A percentile compares a stretch with the other conserved stretches of the same genome.
Conservation (phyloP, 2,888 invertebrate genomes). For the Dryadula phaetusa region DNA sequence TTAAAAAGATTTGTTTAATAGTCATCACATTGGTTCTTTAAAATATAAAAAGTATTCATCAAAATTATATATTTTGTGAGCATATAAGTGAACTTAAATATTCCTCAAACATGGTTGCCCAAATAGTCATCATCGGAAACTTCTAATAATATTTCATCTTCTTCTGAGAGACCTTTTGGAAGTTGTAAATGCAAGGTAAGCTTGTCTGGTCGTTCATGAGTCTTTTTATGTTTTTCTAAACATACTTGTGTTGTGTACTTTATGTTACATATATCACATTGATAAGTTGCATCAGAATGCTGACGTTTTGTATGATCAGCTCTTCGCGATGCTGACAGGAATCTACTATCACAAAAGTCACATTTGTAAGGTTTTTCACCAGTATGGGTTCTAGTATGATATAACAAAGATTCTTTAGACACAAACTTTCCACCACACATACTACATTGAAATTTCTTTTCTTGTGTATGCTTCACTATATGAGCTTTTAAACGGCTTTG, state of each 20-base stretch:
- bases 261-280: slow-evolving; percentile 62
- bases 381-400: slow-evolving; percentile 73
- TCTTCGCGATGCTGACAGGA: slow-evolving; percentile 68
- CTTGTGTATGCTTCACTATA: slow-evolving; percentile 71
- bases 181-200: slow-evolving; percentile 16
- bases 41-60: too few relatives aligned
- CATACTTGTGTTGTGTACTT: slow-evolving; percentile 60
- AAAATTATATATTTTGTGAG: too few relatives aligned
- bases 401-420: slow-evolving; percentile 68
- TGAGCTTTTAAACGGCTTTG: slow-evolving; percentile 71
- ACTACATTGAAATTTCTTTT: slow-evolving; percentile 65
- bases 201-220: slow-evolving; percentile 34
- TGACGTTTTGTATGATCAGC: slow-evolving; percentile 65
- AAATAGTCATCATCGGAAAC: slow-evolving; percentile 44
- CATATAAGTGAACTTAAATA: too few relatives aligned
- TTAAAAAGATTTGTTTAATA: too few relatives aligned
- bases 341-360: slow-evolving; percentile 60
- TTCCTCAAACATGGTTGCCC: slow-evolving; percentile 29
- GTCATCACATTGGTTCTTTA: too few relatives aligned
- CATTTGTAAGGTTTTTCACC: slow-evolving; percentile 73
- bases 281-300: slow-evolving; percentile 55
- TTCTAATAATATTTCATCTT: slow-evolving; percentile 38
- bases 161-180: slow-evolving; percentile 27
- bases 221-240: slow-evolving; percentile 59
- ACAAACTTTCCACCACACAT: slow-evolving; percentile 69